Conservation (phyloP, 2,888 invertebrate species). For the Sericinus montela region DNA sequence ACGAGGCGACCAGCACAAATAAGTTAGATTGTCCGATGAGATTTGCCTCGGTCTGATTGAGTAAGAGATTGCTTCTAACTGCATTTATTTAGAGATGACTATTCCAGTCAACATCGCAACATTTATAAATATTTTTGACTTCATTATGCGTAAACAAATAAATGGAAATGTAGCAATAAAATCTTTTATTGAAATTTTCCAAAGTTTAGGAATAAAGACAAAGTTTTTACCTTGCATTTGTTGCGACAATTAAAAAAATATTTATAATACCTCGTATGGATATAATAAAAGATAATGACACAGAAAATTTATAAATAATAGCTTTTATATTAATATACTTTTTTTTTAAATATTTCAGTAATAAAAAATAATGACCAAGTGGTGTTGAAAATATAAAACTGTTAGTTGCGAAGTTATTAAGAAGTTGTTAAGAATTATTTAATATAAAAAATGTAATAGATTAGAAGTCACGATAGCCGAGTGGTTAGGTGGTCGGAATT, state of each 20-base stretch:
- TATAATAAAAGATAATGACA: constrained; percentile 8
- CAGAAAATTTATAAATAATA: too few species aligned
- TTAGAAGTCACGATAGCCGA: too few species aligned
- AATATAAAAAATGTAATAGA: too few species aligned
- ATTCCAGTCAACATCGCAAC: constrained; percentile 10
- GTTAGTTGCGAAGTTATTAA: too few species aligned
- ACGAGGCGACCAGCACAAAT: constrained; percentile 13
- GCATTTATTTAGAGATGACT: constrained; percentile 17
- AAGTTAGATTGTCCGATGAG: constrained; percentile 19
- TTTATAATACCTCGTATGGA: too few species aligned
- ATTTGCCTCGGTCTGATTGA: constrained; percentile 18
- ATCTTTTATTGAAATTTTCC: constrained; percentile 13
- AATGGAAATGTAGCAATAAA: constrained; percentile 1
- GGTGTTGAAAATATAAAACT: too few species aligned
- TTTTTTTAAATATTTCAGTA: too few species aligned
- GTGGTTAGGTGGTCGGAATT: too few species aligned
- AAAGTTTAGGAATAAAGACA: not conserved
- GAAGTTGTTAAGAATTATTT: too few species aligned
- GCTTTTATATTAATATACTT: too few species aligned
- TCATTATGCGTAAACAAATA: constrained; percentile 13
- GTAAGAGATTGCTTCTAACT: constrained; percentile 19
- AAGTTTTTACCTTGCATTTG: constrained; percentile 2
- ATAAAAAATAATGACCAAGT: too few species aligned
- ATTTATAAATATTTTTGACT: constrained; percentile 16
- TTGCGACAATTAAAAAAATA: too few species aligned